Base-by-base conservation (phyloP, 1,140 invertebrate genomes). In the Episyrphus balteatus region DNA sequence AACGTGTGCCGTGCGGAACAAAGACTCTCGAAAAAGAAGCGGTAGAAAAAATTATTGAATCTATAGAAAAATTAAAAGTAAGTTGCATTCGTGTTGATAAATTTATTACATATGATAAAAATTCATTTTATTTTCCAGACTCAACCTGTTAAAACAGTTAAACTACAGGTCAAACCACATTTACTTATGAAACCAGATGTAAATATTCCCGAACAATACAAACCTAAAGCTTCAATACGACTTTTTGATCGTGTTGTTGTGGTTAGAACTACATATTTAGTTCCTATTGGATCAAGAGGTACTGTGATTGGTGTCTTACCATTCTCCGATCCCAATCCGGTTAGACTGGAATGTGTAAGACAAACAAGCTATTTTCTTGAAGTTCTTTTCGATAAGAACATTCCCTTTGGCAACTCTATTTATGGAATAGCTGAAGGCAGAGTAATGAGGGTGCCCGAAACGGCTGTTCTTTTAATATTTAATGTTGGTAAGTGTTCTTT, bases 181-280 rank as follows among this genome's bases (percentile, higher is more conserved):
- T 69, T 91, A 9, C 60, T 94, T 1, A 84, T 80, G 60, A 82
- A 79, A 69, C 81, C 82, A 44, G 67, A 63, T 50, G 52, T 59
- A 10, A 59, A 56, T 1, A 41, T 65, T 38, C 59, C 63, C 5
- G 49, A 54, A 1, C 48, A 51, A 6, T 66, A 63, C 17, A 57
- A 55, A n/a, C 43, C 53, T 0, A 55, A 48, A 18, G 55, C 75
- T 2, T 81, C 86, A 0, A 89, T 79, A 61, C 55, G 73, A 50
- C 56, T 97, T 37, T 84, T 88, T 52, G 92, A 97, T 64, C 75
- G 93, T 46, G 81, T 98, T 34, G 78, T 94, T 2, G 81, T 83
- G 55, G 77, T 87, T 0, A 74, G 82, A 32, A 75, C 80, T 39
- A 77, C 78, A 41, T 85, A 81, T 54, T 54, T 64, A 59, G 63